A percentile compares a stretch with the other conserved stretches of the same genome.
Conservation (phyloP, 2,888 invertebrate species). For the Cheilosia variabilis region DNA sequence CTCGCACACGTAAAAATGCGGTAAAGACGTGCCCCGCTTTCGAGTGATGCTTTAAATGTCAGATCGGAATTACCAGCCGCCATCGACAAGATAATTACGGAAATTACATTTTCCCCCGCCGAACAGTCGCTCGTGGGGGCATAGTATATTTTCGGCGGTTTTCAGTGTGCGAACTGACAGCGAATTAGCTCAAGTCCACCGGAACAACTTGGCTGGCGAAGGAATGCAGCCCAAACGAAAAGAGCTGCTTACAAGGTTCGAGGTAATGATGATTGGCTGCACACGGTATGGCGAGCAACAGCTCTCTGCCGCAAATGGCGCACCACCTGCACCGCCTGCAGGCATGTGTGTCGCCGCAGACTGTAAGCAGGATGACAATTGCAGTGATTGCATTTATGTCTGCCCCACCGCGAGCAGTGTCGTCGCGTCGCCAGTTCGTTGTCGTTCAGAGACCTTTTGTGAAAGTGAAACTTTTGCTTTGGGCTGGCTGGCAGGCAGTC, state of each 20-base stretch:
- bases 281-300: slow-evolving; percentile 18
- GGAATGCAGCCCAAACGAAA: not conserved
- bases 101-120: slow-evolving; percentile 49
- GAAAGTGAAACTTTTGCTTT: slow-evolving; percentile 71
- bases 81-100: slow-evolving; percentile 63
- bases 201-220: slow-evolving; percentile 44
- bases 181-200: slow-evolving; percentile 57
- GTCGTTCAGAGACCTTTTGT: slow-evolving; percentile 70
- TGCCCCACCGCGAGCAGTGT: not conserved
- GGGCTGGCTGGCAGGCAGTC: slow-evolving; percentile 24
- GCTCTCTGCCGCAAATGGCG: slow-evolving; percentile 32
- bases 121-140: not conserved
- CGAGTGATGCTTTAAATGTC: slow-evolving; percentile 63
- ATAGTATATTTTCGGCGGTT: slow-evolving; percentile 20
- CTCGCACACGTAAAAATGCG: not conserved
- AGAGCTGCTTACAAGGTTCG: slow-evolving; percentile 39
- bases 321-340: slow-evolving; percentile 64
- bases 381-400: slow-evolving; percentile 53
- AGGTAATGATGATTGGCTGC: slow-evolving; percentile 59
- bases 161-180: slow-evolving; percentile 3
- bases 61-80: slow-evolving; percentile 52
- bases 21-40: slow-evolving; percentile 6
- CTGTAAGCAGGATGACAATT: slow-evolving; percentile 67
- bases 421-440: slow-evolving; percentile 24
- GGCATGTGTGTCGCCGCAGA: slow-evolving; percentile 45